Base-by-base conservation (phyloP, 2,797 vertebrate genomes). In the Intellagama lesueurii region DNA sequence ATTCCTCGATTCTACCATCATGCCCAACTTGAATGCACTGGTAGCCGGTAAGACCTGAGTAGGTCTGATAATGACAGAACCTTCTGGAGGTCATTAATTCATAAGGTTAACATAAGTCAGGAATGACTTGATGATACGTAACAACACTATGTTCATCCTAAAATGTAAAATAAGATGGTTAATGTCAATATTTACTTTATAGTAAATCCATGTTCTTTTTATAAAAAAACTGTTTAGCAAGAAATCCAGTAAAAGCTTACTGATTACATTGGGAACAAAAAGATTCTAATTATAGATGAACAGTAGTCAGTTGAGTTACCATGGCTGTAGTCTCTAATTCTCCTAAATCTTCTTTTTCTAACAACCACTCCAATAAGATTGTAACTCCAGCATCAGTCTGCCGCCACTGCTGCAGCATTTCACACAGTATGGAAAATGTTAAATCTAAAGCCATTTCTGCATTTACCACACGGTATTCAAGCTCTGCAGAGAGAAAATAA, bases 401-500 rank as follows among this genome's bases (percentile, higher is more conserved):
- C 5, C 95, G 95, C 98, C 98, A 99, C 49, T 44, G 88, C 95
- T 94, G 96, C 1, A 99, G 97, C 90, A 98, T 96, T 91, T 95
- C 96, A 95, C 99, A 99, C 92, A 99, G 92, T 22, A 97, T 95
- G 49, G 91, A 95, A 89, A 98, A 92, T 0, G 98, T 98, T 44
- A 97, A 93, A 81, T 98, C 97, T 96, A 99, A 94, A 17, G 98
- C 98, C 76, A 98, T 95, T 0, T 98, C 96, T 85, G 98, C 98
- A 91, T 97, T 98, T 88, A 98, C 96, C 0, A 97, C 92, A 92
- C 95, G 95, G 24, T 96, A 96, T 5, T 95, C 92, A 92, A 96
- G 95, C 82, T 96, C 98, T 98, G 96, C 22, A 89, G 88, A 95
- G 89, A 94, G 8, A 90, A 81, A 77, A 92, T 24, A 87, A 0